A percentile compares a stretch with the other conserved stretches of the same genome.
Evolutionary conservation across 92 coral and sea anemone species (phyloP).

Genomic region (Zoanthus sansibaricus): DNA sequence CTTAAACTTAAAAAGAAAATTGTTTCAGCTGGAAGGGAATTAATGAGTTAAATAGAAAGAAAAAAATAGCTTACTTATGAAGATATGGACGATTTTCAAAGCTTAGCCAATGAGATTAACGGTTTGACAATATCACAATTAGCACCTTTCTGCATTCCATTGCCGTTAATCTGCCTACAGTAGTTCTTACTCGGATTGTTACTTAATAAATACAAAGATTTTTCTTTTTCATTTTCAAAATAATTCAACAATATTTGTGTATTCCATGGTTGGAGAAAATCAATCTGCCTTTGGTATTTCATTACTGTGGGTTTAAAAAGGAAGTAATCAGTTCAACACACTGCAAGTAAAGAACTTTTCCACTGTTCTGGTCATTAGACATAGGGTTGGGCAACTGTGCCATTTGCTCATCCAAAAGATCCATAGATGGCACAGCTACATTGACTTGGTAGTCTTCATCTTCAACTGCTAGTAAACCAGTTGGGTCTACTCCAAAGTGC

Average conservation of each 20-base stretch:
- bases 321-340: no score
- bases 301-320: background rate
- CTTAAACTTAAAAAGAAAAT: no score
- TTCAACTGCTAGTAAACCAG: constrained; percentile 63
- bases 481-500: constrained; percentile 73
- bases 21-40: no score
- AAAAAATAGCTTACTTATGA: no score
- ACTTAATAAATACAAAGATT: background rate
- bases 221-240: no score
- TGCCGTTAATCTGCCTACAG: no score
- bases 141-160: no score
- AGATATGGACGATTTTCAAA: no score
- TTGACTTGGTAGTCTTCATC: constrained; percentile 76
- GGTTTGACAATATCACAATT: background rate
- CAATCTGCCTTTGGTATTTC: no score
- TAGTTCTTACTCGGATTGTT: background rate
- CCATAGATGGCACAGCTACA: constrained; percentile 61
- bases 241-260: background rate
- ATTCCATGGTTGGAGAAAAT: background rate
- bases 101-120: no score
- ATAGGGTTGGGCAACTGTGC: constrained; percentile 65
- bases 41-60: no score
- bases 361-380: constrained; percentile 70
- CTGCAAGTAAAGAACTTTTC: constrained; percentile 34
- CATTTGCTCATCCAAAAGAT: constrained; percentile 61